Conservation (phyloP, 2,797 vertebrate genomes). For the Australoheros facetus region DNA sequence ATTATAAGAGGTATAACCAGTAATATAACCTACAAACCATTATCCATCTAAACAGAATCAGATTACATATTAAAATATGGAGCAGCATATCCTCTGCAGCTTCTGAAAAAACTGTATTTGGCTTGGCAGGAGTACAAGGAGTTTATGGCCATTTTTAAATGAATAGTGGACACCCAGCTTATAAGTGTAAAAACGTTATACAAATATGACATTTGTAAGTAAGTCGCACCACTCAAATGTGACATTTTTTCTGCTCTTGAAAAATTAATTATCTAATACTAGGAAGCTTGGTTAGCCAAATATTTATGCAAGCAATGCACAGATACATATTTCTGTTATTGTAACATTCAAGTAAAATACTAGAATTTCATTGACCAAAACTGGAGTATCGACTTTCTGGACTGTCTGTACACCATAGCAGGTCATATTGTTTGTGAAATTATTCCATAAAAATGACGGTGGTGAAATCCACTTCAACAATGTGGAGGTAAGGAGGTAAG, state of each 20-base stretch:
- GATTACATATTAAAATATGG: fast-evolving
- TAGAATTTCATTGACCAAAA: background rate
- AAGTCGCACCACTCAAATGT: background rate
- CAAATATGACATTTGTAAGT: too few relatives aligned
- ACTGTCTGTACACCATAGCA: fast-evolving
- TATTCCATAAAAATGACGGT: background rate
- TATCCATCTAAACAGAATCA: background rate
- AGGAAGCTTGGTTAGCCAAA: background rate
- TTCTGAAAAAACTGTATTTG: background rate
- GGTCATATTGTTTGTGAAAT: fast-evolving
- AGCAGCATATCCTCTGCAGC: too few relatives aligned
- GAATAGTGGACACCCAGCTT: too few relatives aligned
- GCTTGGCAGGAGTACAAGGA: too few relatives aligned
- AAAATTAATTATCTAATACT: background rate
- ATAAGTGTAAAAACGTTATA: too few relatives aligned
- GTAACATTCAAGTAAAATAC: fast-evolving
- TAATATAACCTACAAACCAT: background rate
- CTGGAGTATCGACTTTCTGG: fast-evolving
- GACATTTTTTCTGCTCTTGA: background rate
- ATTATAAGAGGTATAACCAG: background rate
- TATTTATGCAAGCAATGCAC: background rate
- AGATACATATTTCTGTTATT: background rate
- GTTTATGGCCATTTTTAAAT: too few relatives aligned
- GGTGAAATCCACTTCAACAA: background rate
- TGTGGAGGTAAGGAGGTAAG: fast-evolving